Evolutionary conservation across 2,888 invertebrate genomes (phyloP), one percentile per base, ranked within the genome.

Genomic region (Craniophora ligustri): DNA sequence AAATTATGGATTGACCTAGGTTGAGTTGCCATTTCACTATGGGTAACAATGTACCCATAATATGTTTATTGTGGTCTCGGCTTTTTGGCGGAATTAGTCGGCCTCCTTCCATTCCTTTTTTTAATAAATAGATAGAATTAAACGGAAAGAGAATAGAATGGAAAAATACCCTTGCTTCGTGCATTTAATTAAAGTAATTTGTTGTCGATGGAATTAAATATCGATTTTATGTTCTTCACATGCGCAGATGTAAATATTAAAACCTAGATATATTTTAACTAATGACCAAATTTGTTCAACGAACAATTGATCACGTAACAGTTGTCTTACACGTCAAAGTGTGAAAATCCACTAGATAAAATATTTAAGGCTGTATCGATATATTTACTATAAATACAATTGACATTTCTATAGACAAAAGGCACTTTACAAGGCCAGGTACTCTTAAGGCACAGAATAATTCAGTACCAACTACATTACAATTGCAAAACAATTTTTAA

Each of bases 351-450:
- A 62, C 41, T 32, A 34, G 13, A 32, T 31, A 30, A 38, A 26
- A 28, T 36, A 28, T 31, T 19, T 46, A 67, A 66, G 50, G 46
- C 63, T 66, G 55, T 42, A 38, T 48, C 39, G 46, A 39, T 47
- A 38, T 28, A 31, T 21, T 40, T 21, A 36, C 50, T 53, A 50
- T 54, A 45, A 68, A 63, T 69, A 55, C 55, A 70, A 69, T 72
- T 77, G 73, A 74, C 70, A 63, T 59, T 51, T 47, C 40, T 38
- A 44, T 64, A 56, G 44, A 58, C n/a, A 55, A 68, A 84, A 85
- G 85, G 85, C 85, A 85, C 85, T 72, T 67, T 40, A 41, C 15
- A 60, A 82, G 84, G 84, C 82, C 82, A 77, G 76, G 73, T 79
- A 81, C 76, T 66, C 50, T 35, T 81, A 86, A 86, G 85, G 85